A percentile compares a stretch with the other conserved stretches of the same genome.
Evolutionary conservation across 1,140 invertebrate species (phyloP).

Genomic region (Sminthurinus signatus): DNA sequence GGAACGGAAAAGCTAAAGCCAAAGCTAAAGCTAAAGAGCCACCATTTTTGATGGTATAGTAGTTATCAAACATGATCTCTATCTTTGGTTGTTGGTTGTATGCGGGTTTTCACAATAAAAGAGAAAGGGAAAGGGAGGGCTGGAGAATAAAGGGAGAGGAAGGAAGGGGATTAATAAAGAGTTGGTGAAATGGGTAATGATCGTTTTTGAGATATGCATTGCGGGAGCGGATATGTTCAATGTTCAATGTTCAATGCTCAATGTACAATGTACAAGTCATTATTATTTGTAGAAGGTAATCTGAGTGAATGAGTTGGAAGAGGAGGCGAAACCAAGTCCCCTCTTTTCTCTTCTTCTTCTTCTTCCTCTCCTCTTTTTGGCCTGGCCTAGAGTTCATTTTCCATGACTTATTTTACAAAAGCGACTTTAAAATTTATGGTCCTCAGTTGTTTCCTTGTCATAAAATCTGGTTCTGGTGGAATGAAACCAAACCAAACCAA

Average conservation of each 20-base stretch:
- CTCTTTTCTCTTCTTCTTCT: too few species aligned
- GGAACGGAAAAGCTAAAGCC: too few species aligned
- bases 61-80: too few species aligned
- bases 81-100: too few species aligned
- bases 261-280: slow-evolving; percentile 2
- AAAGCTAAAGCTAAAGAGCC: too few species aligned
- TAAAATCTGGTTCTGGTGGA: slow-evolving; percentile 34
- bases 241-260: too few species aligned
- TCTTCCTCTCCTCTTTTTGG: slow-evolving; percentile 11
- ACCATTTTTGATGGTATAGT: too few species aligned
- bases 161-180: not conserved
- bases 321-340: slow-evolving; percentile 17
- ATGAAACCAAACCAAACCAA: too few species aligned
- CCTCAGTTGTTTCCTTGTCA: slow-evolving; percentile 31
- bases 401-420: slow-evolving; percentile 33
- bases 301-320: too few species aligned
- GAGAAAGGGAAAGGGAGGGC: not conserved
- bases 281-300: slow-evolving; percentile 32
- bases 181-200: slow-evolving; percentile 19
- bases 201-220: not conserved
- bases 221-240: too few species aligned
- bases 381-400: slow-evolving; percentile 32
- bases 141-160: not conserved
- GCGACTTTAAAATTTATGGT: slow-evolving; percentile 33
- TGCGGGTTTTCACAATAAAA: too few species aligned